phyloP scores from a whole-genome alignment of 2,113 vertebrate species.

The Mungos mungo region DNA sequence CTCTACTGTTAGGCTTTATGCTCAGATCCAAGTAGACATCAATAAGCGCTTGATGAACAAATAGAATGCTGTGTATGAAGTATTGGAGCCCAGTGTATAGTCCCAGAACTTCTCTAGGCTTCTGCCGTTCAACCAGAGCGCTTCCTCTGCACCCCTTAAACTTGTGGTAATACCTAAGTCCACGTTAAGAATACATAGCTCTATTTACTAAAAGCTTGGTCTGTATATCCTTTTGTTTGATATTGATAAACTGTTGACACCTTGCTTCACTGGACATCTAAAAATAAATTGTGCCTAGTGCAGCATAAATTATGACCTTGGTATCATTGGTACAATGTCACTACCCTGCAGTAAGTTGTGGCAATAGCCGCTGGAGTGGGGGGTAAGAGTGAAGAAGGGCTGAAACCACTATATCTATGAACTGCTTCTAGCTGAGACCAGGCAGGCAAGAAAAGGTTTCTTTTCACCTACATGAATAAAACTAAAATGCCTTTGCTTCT shows the following conservation, averaged over 20 bases:
- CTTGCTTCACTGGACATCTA: slow-evolving; percentile 52
- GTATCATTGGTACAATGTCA: slow-evolving; percentile 56
- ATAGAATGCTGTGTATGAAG: not conserved
- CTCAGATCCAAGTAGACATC: not conserved
- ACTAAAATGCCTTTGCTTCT: slow-evolving; percentile 1
- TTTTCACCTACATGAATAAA: not conserved
- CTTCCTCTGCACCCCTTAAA: not conserved
- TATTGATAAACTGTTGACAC: slow-evolving; percentile 58
- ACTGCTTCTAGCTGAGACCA: not conserved
- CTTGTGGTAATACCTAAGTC: not conserved
- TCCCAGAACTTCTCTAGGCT: not conserved
- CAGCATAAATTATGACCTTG: slow-evolving; percentile 39
- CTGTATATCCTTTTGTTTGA: slow-evolving; percentile 52
- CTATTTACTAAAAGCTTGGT: slow-evolving; percentile 47
- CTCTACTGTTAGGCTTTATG: not conserved
- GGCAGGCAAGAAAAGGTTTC: not conserved
- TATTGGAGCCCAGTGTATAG: not conserved
- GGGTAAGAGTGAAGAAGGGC: not conserved
- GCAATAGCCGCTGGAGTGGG: not conserved
- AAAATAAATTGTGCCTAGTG: slow-evolving; percentile 40
- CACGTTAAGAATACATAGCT: slow-evolving; percentile 20
- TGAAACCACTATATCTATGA: not conserved
- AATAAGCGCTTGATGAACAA: not conserved
- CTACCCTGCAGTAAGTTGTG: not conserved
- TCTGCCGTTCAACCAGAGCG: not conserved